Evolutionary conservation across 2,797 vertebrate species (phyloP).

Genomic region (Sardinella longiceps): DNA sequence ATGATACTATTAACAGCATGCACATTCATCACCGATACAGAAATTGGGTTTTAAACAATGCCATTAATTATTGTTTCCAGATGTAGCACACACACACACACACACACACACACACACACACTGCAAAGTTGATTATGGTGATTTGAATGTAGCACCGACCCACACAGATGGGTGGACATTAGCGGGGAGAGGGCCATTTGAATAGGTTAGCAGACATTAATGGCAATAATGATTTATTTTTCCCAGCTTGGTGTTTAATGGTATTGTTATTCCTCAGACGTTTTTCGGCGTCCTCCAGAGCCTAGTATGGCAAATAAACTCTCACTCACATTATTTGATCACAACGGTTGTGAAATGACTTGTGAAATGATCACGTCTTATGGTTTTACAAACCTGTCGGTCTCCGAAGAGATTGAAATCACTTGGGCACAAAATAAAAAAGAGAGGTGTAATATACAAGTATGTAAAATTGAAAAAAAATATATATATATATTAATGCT

Average conservation of each 20-base stretch:
- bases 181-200: conserved; percentile 90
- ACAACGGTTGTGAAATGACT: conserved; percentile 72
- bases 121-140: conserved; percentile 94
- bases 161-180: conserved; percentile 95
- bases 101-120: conserved; percentile 47
- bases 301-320: conserved; percentile 71
- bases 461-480: not conserved
- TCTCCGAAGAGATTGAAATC: not conserved
- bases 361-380: conserved; percentile 70
- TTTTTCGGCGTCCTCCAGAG: conserved; percentile 72
- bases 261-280: conserved; percentile 90
- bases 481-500: not conserved
- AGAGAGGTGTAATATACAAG: not conserved
- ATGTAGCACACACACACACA: conserved; percentile 77
- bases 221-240: conserved; percentile 96
- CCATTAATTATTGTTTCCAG: conserved; percentile 97
- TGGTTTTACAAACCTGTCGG: conserved; percentile 17
- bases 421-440: not conserved
- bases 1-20: conserved; percentile 86
- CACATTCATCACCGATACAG: conserved; percentile 91
- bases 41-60: conserved; percentile 93
- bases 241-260: conserved; percentile 89
- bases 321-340: conserved; percentile 43
- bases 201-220: conserved; percentile 95
- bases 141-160: conserved; percentile 88